Percentiles rank a stretch among this genome's conserved stretches.
Conservation (phyloP, 2,888 invertebrate species). For the Epirrhoe tristata region DNA sequence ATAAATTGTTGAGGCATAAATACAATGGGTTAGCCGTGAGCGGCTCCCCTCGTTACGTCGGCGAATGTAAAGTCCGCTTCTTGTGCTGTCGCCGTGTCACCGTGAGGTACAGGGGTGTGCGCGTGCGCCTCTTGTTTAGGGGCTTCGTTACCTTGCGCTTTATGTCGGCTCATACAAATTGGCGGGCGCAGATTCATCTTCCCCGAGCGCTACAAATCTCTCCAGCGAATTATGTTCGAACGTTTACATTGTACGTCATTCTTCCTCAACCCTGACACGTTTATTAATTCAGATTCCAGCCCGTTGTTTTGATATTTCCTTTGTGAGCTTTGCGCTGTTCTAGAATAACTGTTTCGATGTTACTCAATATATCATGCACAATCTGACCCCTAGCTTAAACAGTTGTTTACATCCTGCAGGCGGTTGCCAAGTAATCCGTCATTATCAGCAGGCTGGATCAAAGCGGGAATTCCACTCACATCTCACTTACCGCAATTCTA, state of each 20-base stretch:
- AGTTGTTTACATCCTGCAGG: constrained; percentile 55
- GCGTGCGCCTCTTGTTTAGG: constrained; percentile 74
- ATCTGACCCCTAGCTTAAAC: constrained; percentile 51
- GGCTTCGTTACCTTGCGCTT: constrained; percentile 79
- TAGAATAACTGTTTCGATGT: constrained; percentile 23
- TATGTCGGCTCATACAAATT: constrained; percentile 82
- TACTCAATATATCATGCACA: constrained; percentile 45
- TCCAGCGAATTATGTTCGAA: constrained; percentile 61
- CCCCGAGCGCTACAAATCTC: constrained; percentile 63
- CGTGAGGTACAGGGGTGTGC: constrained; percentile 68
- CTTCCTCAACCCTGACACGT: constrained; percentile 61
- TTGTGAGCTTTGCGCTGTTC: constrained; percentile 21
- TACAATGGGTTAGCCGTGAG: constrained; percentile 78
- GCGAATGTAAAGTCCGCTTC: constrained; percentile 81
- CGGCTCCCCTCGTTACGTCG: constrained; percentile 83
- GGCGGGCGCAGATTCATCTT: constrained; percentile 67
- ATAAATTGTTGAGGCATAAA: constrained; percentile 84
- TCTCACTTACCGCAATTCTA: constrained; percentile 80
- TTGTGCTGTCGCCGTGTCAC: constrained; percentile 79
- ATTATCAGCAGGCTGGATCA: constrained; percentile 70
- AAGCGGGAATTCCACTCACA: constrained; percentile 77
- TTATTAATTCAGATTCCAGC: constrained; percentile 47
- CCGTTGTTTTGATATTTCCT: constrained; percentile 36
- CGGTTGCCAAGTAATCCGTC: constrained; percentile 67
- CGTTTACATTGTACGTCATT: constrained; percentile 68